Evolutionary conservation across 2,797 vertebrate species (phyloP).

Genomic region (Hoplostethus atlanticus): DNA sequence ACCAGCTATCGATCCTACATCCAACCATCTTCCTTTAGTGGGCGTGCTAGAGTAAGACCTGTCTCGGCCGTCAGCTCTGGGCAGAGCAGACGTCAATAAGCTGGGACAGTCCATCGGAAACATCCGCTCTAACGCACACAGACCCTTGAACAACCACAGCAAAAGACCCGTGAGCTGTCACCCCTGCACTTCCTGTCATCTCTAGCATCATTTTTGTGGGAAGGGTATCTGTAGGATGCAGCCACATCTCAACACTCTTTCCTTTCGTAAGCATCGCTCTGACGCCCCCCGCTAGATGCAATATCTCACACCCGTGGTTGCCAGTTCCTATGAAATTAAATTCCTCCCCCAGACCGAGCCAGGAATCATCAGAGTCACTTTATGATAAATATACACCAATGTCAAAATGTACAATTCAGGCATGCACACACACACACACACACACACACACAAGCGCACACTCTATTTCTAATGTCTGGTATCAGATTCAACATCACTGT

Average conservation of each 20-base stretch:
- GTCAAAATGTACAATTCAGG: constrained; percentile 47
- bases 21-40: constrained; percentile 2
- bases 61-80: constrained; percentile 5
- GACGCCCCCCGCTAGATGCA: constrained; percentile 26
- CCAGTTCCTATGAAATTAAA: constrained; percentile 44
- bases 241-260: constrained; percentile 14
- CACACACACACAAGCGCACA: constrained; percentile 19
- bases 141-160: background rate
- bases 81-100: constrained; percentile 27
- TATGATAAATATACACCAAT: constrained; percentile 53
- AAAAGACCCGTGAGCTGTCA: background rate
- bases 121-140: constrained; percentile 12
- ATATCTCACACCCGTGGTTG: constrained; percentile 29
- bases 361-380: constrained; percentile 39
- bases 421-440: background rate
- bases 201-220: constrained; percentile 26
- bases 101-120: constrained; percentile 17
- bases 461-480: constrained; percentile 56
- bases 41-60: background rate
- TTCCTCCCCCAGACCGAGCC: constrained; percentile 21
- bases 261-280: constrained; percentile 24
- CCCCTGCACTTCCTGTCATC: constrained; percentile 15
- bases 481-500: constrained; percentile 67
- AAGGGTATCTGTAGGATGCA: constrained; percentile 3
- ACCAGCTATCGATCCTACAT: constrained; percentile 44